A percentile compares a stretch with the other conserved stretches of the same genome.
Evolutionary conservation across 1,140 invertebrate genomes (phyloP).

Genomic region (Papilio polytes): DNA sequence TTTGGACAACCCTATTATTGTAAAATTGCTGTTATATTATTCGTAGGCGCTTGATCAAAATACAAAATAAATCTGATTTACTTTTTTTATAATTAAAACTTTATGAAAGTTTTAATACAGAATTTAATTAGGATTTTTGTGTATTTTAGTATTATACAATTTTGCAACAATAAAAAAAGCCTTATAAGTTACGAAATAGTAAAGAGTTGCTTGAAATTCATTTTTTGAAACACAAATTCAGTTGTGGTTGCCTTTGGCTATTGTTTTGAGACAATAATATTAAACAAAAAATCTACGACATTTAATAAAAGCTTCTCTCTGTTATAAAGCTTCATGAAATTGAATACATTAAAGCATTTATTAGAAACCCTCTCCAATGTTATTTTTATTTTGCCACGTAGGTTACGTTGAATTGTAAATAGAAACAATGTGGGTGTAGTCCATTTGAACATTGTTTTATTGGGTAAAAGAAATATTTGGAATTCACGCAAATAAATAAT

Average conservation of each 20-base stretch:
- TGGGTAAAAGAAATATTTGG: neutral
- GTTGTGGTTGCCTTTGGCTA: neutral
- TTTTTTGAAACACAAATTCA: neutral
- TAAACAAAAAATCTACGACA: slow-evolving; percentile 9
- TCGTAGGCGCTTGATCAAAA: too few species aligned
- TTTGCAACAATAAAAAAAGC: neutral
- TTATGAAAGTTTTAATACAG: too few species aligned
- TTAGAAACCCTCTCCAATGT: neutral
- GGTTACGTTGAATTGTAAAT: neutral
- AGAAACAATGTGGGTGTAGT: neutral
- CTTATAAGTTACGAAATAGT: neutral
- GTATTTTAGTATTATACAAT: too few species aligned
- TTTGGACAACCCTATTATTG: too few species aligned
- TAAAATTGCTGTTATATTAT: too few species aligned
- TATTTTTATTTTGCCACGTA: neutral
- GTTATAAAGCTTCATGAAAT: slow-evolving; percentile 21
- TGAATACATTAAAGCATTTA: neutral
- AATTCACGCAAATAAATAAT: neutral
- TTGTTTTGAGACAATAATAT: slow-evolving; percentile 15
- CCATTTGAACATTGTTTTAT: neutral
- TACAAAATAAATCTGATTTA: too few species aligned
- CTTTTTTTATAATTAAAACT: too few species aligned
- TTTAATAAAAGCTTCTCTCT: slow-evolving; percentile 20
- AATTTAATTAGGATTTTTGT: too few species aligned
- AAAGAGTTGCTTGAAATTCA: neutral